Evolutionary conservation across 2,888 invertebrate genomes (phyloP).

Genomic region (Agrypnus murinus): DNA sequence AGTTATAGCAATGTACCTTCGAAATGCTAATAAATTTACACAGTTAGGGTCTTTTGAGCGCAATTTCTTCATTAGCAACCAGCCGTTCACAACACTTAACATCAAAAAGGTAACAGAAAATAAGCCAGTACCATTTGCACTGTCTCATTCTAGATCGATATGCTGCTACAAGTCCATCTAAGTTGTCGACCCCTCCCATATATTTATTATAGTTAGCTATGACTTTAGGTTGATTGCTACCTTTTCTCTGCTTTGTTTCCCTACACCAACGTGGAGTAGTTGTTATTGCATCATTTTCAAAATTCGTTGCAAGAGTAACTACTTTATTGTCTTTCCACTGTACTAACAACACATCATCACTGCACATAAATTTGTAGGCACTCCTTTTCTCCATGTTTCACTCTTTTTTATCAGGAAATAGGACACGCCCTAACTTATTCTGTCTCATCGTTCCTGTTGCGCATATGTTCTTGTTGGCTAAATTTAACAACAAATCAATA

Average conservation of each 20-base stretch:
- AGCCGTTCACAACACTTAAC: conserved; percentile 1
- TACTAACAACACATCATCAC: no score
- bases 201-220: not conserved
- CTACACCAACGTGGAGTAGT: not conserved
- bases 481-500: no score
- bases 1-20: no score
- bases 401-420: no score
- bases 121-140: not conserved
- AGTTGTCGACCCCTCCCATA: not conserved
- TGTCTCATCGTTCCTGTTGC: no score
- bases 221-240: not conserved
- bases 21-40: conserved; percentile 7
- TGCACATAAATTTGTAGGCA: no score
- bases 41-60: conserved; percentile 6
- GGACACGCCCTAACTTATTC: no score
- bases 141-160: not conserved
- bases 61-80: conserved; percentile 29
- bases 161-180: not conserved
- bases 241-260: not conserved
- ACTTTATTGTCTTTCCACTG: no score
- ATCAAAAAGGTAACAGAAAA: no score
- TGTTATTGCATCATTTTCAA: conserved; percentile 1
- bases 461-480: no score
- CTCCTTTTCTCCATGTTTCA: no score
- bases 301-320: no score